phyloP scores from a whole-genome alignment of 2,888 invertebrate genomes.

The Heteromyza rotundicornis region DNA sequence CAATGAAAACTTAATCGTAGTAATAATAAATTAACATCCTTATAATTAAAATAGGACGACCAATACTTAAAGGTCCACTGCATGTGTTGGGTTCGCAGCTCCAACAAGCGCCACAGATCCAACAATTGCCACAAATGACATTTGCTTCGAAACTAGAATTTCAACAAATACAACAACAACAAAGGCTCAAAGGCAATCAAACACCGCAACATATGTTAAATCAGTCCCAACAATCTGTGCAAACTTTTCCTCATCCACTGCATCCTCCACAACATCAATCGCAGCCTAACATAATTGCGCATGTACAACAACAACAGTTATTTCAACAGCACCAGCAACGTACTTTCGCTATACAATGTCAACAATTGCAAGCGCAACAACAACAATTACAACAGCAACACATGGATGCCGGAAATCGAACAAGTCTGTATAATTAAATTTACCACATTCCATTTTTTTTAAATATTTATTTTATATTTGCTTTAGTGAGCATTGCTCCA shows the following conservation, averaged over 20 bases:
- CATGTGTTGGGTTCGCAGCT: too few relatives aligned
- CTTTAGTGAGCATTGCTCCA: not conserved
- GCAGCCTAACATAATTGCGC: slow-evolving; percentile 41
- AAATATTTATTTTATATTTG: too few relatives aligned
- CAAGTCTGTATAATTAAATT: slow-evolving; percentile 1
- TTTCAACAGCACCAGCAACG: slow-evolving; percentile 48
- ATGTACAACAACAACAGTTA: slow-evolving; percentile 53
- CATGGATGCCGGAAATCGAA: not conserved
- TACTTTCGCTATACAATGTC: slow-evolving; percentile 46
- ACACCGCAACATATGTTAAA: slow-evolving; percentile 34
- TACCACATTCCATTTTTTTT: too few relatives aligned
- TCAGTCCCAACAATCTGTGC: slow-evolving; percentile 35
- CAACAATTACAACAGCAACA: slow-evolving; percentile 52
- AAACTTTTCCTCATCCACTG: slow-evolving; percentile 23
- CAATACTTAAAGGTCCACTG: slow-evolving; percentile 57
- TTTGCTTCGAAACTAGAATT: slow-evolving; percentile 48
- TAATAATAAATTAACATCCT: not conserved
- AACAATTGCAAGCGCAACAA: slow-evolving; percentile 42
- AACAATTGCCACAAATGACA: slow-evolving; percentile 38
- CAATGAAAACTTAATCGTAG: too few relatives aligned
- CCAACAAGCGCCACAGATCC: slow-evolving; percentile 25
- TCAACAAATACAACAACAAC: slow-evolving; percentile 50
- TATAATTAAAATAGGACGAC: slow-evolving; percentile 47
- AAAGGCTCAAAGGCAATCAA: slow-evolving; percentile 38
- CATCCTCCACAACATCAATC: slow-evolving; percentile 47